Base-by-base conservation (phyloP, 2,797 vertebrate species). In the Pangasius macronema region DNA sequence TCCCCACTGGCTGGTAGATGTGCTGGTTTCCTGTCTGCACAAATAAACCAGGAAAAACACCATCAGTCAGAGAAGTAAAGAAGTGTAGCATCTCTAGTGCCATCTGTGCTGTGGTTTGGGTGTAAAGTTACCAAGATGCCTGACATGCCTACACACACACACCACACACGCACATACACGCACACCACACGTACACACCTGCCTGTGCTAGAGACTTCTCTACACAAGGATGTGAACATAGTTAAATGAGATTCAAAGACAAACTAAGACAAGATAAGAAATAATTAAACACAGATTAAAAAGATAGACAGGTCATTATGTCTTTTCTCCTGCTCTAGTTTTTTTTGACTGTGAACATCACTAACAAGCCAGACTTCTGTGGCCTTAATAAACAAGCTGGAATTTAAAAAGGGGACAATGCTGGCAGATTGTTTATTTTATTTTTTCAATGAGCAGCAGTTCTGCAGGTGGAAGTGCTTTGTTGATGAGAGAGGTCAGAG, bases 1-100 rank as follows among this genome's bases (percentile, higher is more conserved):
- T 99, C 81, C 98, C 98, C 91, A 99, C 96, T 39, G 99, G 99
- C 92, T 99, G 99, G 93, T 99, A 99, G 88, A 99, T 97, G 94
- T 99, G 98, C 91, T 99, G 98, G 96, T 97, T 99, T 93, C 97
- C 97, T 91, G 96, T 96, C 98, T 99, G 93, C 0, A 92, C 88
- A 94, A 92, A 94, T 83, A 93, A 90, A 94, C 86, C 91, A 84
- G 88, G 22, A 93, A 86, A 86, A 77, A 22, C 30, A 61, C 30
- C 51, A 85, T 73, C 24, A 30, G 70, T 75, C 53, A 61, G 20
- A 59, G 7, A 73, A 42, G 46, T 51, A 63, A 36, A 84, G 49
- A 72, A 39, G 65, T 65, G 70, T 30, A 79, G 51, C 57, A 82
- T 72, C 77, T 82, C 87, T 87, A 9, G 59, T 81, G 76, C 42